These are phyloP conservation scores for Eremophila alpestris DNA, from an alignment of 2,797 vertebrate species.

Conservation along the genomic window DNA sequence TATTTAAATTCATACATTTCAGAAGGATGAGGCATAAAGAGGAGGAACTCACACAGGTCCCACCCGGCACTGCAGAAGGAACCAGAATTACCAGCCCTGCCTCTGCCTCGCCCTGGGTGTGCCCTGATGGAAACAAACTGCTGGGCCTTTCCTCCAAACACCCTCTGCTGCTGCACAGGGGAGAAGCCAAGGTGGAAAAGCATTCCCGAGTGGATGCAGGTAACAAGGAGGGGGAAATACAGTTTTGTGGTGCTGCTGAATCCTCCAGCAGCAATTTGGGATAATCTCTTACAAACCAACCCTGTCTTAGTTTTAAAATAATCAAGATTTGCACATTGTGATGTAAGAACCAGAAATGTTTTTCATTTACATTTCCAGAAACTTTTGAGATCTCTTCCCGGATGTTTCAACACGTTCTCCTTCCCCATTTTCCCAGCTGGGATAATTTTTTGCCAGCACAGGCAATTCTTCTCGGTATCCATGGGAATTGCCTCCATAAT, in stretches of 20 bases:
- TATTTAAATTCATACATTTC: background rate
- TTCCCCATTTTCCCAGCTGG: constrained; percentile 48
- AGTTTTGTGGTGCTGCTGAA: background rate
- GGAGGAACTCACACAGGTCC: background rate
- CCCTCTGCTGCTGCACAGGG: background rate
- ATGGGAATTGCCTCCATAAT: constrained; percentile 74
- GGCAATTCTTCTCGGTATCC: constrained; percentile 70
- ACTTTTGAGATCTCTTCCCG: constrained; percentile 33
- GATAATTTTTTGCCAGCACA: constrained; percentile 58
- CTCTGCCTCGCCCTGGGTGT: constrained; percentile 22
- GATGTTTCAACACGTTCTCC: constrained; percentile 35
- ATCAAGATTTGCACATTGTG: background rate
- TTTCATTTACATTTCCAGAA: background rate
- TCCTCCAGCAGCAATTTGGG: background rate
- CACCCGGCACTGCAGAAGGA: background rate
- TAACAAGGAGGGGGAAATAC: background rate
- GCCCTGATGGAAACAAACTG: background rate
- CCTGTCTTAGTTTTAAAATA: background rate
- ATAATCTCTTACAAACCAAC: background rate
- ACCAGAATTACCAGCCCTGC: constrained; percentile 41
- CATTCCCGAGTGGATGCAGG: accelerated
- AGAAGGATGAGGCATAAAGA: background rate
- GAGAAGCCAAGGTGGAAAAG: background rate
- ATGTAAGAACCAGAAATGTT: background rate
- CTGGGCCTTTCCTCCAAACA: background rate